Conservation (phyloP, 2,113 vertebrate genomes). For the Bufo gargarizans region DNA sequence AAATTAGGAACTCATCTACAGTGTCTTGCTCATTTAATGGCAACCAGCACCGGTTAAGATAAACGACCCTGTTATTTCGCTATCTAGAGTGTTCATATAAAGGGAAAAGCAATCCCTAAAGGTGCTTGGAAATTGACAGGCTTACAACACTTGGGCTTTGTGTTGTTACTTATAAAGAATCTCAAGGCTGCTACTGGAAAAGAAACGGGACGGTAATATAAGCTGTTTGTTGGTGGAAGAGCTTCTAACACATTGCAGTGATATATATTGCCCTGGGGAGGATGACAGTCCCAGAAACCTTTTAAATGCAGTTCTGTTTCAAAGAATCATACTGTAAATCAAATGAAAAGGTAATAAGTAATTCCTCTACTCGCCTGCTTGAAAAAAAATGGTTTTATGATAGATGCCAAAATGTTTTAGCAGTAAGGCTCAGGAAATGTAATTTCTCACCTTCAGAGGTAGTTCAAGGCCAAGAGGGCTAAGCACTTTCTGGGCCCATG, state of each 20-base stretch:
- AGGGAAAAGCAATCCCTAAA: conserved; percentile 46
- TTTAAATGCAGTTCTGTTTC: conserved; percentile 46
- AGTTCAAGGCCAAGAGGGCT: conserved; percentile 75
- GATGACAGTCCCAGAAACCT: conserved; percentile 44
- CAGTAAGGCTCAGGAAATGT: not conserved
- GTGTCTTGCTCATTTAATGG: not conserved
- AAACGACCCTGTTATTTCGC: conserved; percentile 41
- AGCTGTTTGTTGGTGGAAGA: conserved; percentile 26
- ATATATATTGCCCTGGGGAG: conserved; percentile 40
- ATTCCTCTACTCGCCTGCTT: not conserved
- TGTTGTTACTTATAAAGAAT: conserved; percentile 16
- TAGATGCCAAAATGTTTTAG: not conserved
- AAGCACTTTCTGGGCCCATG: conserved; percentile 83
- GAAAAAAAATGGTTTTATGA: conserved; percentile 10
- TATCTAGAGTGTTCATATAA: conserved; percentile 36
- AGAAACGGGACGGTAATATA: conserved; percentile 20
- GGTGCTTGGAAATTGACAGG: conserved; percentile 27
- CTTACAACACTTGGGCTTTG: not conserved
- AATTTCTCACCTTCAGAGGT: conserved; percentile 81
- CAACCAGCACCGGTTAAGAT: conserved; percentile 2
- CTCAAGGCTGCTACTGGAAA: conserved; percentile 10
- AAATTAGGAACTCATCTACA: conserved; percentile 9
- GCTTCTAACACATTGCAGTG: conserved; percentile 32
- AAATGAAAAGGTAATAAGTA: conserved; percentile 14
- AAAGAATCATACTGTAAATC: conserved; percentile 34